These are phyloP conservation scores for Coremacera marginata DNA, from an alignment of 2,888 invertebrate species.

Conservation along the genomic window DNA sequence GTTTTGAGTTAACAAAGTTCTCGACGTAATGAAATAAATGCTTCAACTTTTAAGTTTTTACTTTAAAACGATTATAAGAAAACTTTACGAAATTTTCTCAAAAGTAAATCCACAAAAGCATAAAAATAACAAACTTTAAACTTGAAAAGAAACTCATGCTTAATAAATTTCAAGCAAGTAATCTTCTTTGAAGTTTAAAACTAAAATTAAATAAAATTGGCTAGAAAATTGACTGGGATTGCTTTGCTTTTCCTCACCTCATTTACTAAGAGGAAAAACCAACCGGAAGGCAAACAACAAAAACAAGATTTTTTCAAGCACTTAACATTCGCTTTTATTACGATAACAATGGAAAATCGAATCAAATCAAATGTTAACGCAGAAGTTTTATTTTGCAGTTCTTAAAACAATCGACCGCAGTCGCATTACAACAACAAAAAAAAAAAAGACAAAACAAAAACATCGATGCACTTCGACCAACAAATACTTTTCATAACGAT, in stretches of 20 bases:
- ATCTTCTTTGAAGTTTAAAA: too few relatives aligned
- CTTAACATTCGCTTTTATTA: conserved; percentile 12
- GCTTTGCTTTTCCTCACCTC: neutral
- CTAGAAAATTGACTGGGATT: too few relatives aligned
- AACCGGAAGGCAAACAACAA: neutral
- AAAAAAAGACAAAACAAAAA: neutral
- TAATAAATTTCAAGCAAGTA: too few relatives aligned
- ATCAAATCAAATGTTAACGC: conserved; percentile 31
- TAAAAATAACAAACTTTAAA: too few relatives aligned
- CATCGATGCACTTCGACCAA: conserved; percentile 10
- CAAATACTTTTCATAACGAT: conserved; percentile 36
- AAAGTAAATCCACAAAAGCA: too few relatives aligned
- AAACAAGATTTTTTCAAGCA: neutral
- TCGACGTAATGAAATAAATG: too few relatives aligned
- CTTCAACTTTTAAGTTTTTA: too few relatives aligned
- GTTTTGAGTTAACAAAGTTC: too few relatives aligned
- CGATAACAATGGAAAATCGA: conserved; percentile 25
- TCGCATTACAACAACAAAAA: neutral
- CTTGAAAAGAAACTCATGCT: too few relatives aligned
- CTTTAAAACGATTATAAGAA: too few relatives aligned
- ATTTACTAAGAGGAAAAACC: neutral
- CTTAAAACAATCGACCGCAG: neutral
- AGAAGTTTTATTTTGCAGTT: neutral
- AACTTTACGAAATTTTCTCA: too few relatives aligned
- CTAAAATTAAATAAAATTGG: too few relatives aligned